Evolutionary conservation across 2,113 vertebrate species (phyloP).

Genomic region (Fukomys damarensis): DNA sequence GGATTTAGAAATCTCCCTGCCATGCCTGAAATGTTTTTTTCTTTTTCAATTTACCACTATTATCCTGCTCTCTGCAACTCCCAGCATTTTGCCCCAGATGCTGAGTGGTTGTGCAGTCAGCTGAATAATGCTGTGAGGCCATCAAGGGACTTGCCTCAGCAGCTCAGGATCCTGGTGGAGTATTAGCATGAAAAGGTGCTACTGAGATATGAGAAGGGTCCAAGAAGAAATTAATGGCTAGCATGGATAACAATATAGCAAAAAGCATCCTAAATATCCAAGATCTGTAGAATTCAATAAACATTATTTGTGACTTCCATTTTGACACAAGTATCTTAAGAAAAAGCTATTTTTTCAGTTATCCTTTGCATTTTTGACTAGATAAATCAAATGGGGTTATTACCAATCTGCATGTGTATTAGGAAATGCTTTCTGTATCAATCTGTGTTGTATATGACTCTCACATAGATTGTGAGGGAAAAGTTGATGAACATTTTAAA

Average conservation of each 20-base stretch:
- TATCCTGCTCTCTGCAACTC: not conserved
- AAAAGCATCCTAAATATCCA: not conserved
- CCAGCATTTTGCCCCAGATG: not conserved
- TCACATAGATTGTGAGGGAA: not conserved
- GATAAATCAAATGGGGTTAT: not conserved
- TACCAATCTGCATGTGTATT: not conserved
- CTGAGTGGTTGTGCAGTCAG: not conserved
- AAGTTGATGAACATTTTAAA: constrained; percentile 1
- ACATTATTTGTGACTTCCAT: not conserved
- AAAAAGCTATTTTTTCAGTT: not conserved
- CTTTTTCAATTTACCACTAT: constrained; percentile 14
- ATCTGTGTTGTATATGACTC: not conserved
- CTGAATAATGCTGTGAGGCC: constrained; percentile 33
- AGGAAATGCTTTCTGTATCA: constrained; percentile 24
- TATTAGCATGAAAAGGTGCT: not conserved
- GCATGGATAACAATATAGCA: not conserved
- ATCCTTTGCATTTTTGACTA: not conserved
- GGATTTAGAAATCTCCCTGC: not conserved
- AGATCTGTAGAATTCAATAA: constrained; percentile 2
- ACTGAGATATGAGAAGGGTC: not conserved
- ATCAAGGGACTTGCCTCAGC: not conserved
- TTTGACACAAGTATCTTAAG: constrained; percentile 42
- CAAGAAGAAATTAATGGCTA: not conserved
- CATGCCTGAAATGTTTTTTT: not conserved
- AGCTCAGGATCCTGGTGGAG: not conserved